phyloP scores from a whole-genome alignment of 2,888 invertebrate species.

The Eulithis prunata region DNA sequence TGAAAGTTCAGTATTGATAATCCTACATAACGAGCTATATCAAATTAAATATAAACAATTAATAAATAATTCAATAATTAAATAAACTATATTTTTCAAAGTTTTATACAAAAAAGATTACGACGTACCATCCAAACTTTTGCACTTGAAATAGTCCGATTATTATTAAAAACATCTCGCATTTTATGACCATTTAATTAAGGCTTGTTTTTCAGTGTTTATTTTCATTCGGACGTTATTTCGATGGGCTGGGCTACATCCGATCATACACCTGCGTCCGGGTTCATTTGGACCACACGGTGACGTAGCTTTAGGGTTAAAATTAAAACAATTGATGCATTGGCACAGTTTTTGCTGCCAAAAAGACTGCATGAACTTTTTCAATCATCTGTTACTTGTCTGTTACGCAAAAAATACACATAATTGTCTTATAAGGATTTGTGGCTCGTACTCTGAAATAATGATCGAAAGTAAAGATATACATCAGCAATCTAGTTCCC shows the following conservation, averaged over 20 bases:
- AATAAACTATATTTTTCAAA: too few relatives aligned
- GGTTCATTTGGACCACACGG: conserved; percentile 64
- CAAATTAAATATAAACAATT: too few relatives aligned
- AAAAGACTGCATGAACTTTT: neutral
- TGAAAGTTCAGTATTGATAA: too few relatives aligned
- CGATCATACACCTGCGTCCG: conserved; percentile 78
- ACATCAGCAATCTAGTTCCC: too few relatives aligned
- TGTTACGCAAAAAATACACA: too few relatives aligned
- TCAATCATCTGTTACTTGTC: neutral
- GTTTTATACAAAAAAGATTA: too few relatives aligned
- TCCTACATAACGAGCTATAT: too few relatives aligned
- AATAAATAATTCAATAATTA: too few relatives aligned
- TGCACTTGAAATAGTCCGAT: neutral
- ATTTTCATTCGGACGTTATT: conserved; percentile 55
- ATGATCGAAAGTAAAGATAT: too few relatives aligned
- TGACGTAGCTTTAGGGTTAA: conserved; percentile 22
- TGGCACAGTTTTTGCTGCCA: conserved; percentile 10
- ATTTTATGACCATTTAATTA: conserved; percentile 39
- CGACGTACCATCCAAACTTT: too few relatives aligned
- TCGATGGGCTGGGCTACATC: conserved; percentile 65
- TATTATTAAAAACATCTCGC: neutral
- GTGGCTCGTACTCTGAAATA: too few relatives aligned
- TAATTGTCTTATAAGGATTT: too few relatives aligned
- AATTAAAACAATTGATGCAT: conserved; percentile 21
- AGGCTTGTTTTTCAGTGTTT: conserved; percentile 57